Percentiles rank a stretch among this genome's conserved stretches.
Conservation (phyloP, 2,888 invertebrate species). For the Dolichomitus sp. region DNA sequence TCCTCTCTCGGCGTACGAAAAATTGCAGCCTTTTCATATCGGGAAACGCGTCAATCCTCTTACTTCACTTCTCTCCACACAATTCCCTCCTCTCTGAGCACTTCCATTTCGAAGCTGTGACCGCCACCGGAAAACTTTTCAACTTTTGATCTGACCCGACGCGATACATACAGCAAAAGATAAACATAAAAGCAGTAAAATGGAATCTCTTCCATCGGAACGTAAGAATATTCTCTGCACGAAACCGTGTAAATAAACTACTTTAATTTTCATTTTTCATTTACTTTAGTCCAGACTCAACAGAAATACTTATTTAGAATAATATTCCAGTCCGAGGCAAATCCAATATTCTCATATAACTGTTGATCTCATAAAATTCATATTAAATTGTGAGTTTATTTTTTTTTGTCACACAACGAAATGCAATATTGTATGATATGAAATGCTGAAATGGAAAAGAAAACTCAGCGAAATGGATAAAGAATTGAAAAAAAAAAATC, state of each 20-base stretch:
- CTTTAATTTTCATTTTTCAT: constrained; percentile 24
- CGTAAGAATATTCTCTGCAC: constrained; percentile 20
- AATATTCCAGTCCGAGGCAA: not conserved
- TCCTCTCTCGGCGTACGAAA: constrained; percentile 52
- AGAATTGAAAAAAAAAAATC: not conserved
- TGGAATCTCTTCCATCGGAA: constrained; percentile 34
- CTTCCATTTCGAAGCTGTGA: constrained; percentile 41
- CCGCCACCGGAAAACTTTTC: constrained; percentile 57
- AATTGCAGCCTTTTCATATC: constrained; percentile 65
- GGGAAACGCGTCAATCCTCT: constrained; percentile 52
- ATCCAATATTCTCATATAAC: not conserved
- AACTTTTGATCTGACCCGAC: constrained; percentile 49
- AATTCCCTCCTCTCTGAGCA: constrained; percentile 31
- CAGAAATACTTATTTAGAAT: not conserved
- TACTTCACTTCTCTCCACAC: constrained; percentile 31
- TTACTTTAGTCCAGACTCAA: not conserved
- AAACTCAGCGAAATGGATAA: not conserved
- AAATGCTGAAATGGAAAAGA: not conserved
- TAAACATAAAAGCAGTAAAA: constrained; percentile 25
- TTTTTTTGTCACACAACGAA: not conserved
- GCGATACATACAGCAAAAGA: constrained; percentile 35
- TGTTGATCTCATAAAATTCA: not conserved
- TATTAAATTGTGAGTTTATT: not conserved
- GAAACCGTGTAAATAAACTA: constrained; percentile 13
- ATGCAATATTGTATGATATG: not conserved